phyloP scores from a whole-genome alignment of 2,888 invertebrate genomes.

The Endotricha flammealis region DNA sequence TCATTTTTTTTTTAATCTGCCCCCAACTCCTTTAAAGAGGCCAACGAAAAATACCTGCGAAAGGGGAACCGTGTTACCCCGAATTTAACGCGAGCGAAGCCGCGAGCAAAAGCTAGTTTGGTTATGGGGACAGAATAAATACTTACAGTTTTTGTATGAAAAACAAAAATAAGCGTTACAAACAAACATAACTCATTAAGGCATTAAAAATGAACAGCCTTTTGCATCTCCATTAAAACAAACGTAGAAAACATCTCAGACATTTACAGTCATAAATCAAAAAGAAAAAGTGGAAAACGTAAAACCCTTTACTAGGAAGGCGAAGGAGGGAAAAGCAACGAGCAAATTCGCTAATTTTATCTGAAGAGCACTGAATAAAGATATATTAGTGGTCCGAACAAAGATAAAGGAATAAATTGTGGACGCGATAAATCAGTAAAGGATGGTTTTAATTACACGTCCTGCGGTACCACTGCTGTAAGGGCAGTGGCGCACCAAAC shows the following conservation, averaged over 20 bases:
- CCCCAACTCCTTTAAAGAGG: no score
- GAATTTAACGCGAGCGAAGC: no score
- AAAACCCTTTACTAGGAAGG: constrained; percentile 57
- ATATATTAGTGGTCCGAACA: constrained; percentile 71
- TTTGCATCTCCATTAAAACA: constrained; percentile 13
- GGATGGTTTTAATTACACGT: constrained; percentile 75
- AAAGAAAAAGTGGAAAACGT: constrained; percentile 43
- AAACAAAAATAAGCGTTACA: no score
- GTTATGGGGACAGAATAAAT: no score
- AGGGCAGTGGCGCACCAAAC: constrained; percentile 25
- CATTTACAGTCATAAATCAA: constrained; percentile 43
- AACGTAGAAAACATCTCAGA: constrained; percentile 24
- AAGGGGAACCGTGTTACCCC: no score
- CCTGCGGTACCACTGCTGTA: constrained; percentile 40
- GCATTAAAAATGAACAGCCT: constrained; percentile 5
- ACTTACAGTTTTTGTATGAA: no score
- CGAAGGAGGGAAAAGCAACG: constrained; percentile 36
- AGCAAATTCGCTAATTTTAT: constrained; percentile 74
- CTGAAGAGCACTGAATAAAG: constrained; percentile 62
- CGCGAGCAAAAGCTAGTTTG: no score
- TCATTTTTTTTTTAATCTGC: no score
- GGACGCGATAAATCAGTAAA: constrained; percentile 72
- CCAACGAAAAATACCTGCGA: no score
- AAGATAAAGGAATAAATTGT: constrained; percentile 77
- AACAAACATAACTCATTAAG: no score